phyloP scores from a whole-genome alignment of 2,888 invertebrate species.

The Noctuana brunneofusca region DNA sequence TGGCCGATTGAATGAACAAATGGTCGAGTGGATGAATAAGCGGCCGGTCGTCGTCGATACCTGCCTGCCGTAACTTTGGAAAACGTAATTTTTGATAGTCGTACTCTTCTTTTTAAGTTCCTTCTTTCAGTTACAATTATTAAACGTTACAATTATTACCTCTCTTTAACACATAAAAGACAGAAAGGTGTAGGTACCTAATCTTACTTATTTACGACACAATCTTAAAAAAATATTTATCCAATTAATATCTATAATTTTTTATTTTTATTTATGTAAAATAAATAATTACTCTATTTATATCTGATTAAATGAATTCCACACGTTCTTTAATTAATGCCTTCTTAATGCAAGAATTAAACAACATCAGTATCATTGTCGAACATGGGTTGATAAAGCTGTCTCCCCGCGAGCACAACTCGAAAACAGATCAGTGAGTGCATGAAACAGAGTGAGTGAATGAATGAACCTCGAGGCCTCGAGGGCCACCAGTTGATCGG shows the following conservation, averaged over 20 bases:
- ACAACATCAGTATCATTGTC: neutral
- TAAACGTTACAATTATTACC: no score
- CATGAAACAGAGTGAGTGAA: slow-evolving; percentile 48
- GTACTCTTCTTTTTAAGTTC: no score
- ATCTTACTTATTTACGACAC: no score
- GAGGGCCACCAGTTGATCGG: slow-evolving; percentile 80
- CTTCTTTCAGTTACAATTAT: no score
- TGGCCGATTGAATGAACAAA: slow-evolving; percentile 64
- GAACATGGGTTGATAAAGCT: slow-evolving; percentile 2
- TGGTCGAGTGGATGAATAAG: slow-evolving; percentile 39
- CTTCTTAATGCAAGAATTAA: neutral
- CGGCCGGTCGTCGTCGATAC: slow-evolving; percentile 47
- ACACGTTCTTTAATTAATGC: no score
- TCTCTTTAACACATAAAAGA: no score
- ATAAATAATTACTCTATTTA: no score
- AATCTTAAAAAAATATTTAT: no score
- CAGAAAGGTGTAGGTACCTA: no score
- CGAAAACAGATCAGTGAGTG: slow-evolving; percentile 22
- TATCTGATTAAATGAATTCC: no score
- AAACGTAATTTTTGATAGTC: neutral
- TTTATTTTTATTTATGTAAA: no score
- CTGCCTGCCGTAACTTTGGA: slow-evolving; percentile 9
- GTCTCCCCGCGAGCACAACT: neutral
- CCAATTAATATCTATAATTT: no score
- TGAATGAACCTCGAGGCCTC: slow-evolving; percentile 53